These are phyloP conservation scores for Ceratina australensis DNA, from an alignment of 1,140 invertebrate species.

Conservation along the genomic window DNA sequence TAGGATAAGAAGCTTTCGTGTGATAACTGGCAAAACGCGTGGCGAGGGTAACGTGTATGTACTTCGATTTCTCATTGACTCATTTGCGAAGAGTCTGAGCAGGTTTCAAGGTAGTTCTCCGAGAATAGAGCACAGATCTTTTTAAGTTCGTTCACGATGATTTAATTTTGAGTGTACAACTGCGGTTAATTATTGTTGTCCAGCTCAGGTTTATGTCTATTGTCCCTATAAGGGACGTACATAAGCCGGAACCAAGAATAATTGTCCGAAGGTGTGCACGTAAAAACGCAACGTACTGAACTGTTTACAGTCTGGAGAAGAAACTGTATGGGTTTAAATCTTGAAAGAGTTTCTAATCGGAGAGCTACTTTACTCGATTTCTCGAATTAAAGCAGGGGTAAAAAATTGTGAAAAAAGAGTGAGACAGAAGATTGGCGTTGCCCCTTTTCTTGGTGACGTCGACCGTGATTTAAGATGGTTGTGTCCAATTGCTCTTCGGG, in stretches of 20 bases:
- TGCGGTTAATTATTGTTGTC: too few relatives aligned
- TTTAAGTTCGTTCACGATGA: too few relatives aligned
- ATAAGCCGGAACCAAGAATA: too few relatives aligned
- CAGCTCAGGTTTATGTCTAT: too few relatives aligned
- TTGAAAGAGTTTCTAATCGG: too few relatives aligned
- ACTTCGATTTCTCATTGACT: constrained; percentile 8
- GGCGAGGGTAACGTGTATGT: background rate
- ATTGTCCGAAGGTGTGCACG: too few relatives aligned
- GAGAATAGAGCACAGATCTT: background rate
- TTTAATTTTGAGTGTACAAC: too few relatives aligned
- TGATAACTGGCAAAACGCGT: constrained; percentile 50
- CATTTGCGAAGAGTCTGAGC: background rate
- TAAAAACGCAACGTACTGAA: too few relatives aligned
- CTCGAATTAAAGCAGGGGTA: background rate
- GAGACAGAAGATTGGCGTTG: constrained; percentile 10
- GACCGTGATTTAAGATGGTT: constrained; percentile 28
- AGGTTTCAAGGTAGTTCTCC: background rate
- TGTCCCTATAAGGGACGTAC: too few relatives aligned
- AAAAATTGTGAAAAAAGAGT: constrained; percentile 12
- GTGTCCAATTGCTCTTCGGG: constrained; percentile 39
- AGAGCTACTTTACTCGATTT: too few relatives aligned
- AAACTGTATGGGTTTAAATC: too few relatives aligned
- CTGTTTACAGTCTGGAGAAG: too few relatives aligned
- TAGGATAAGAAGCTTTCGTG: constrained; percentile 61
- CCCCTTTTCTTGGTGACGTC: background rate